Percentiles rank a stretch among this genome's conserved stretches.
Conservation (phyloP, 2,888 invertebrate genomes). For the Cheilosia pagana region DNA sequence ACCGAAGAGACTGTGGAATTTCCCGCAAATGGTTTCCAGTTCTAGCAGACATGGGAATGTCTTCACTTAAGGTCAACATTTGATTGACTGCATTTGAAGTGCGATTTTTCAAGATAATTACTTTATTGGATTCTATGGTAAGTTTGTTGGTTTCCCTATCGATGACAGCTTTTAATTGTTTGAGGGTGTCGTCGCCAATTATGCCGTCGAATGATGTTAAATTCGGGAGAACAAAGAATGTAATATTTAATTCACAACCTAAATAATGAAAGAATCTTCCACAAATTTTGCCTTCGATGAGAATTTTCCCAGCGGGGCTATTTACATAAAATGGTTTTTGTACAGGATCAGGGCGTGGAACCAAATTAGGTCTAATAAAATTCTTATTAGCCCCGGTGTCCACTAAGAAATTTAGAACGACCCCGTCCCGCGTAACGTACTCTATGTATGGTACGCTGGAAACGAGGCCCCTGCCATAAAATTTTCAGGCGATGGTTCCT, state of each 20-base stretch:
- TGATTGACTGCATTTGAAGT: neutral
- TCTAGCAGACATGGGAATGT: neutral
- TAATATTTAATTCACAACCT: neutral
- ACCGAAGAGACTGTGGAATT: neutral
- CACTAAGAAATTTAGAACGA: neutral
- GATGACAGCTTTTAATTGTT: neutral
- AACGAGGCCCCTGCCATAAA: no score
- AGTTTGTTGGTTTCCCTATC: neutral
- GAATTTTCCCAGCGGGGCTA: slow-evolving; percentile 26
- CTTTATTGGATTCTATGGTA: neutral
- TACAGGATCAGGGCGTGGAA: neutral
- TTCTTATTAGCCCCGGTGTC: neutral
- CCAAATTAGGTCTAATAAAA: slow-evolving; percentile 14
- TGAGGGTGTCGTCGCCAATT: neutral
- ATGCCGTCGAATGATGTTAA: neutral
- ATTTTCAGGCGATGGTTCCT: no score
- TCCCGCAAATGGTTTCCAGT: neutral
- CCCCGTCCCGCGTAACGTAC: neutral
- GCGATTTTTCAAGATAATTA: neutral
- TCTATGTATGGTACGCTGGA: neutral
- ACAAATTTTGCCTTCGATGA: slow-evolving; percentile 11
- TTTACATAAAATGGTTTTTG: slow-evolving; percentile 4
- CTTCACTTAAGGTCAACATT: neutral
- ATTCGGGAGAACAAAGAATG: slow-evolving; percentile 14
- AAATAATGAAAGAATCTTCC: slow-evolving; percentile 27